phyloP scores from a whole-genome alignment of 2,113 vertebrate genomes.

The Calidris pugnax region DNA sequence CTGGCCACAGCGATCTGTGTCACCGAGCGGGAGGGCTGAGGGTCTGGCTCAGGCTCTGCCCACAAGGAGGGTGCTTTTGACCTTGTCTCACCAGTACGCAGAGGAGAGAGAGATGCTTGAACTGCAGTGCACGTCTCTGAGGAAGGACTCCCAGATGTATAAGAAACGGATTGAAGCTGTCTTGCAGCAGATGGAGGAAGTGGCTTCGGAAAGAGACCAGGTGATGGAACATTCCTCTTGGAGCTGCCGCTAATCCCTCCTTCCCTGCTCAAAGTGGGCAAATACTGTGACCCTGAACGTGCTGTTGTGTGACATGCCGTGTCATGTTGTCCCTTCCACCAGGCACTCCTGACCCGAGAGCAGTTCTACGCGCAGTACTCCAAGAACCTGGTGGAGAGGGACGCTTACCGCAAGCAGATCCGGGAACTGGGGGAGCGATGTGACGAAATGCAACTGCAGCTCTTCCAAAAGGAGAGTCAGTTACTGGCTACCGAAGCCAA shows the following conservation, averaged over 20 bases:
- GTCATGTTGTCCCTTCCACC: accelerated
- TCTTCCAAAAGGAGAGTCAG: constrained; percentile 84
- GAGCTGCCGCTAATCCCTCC: background rate
- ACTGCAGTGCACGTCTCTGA: constrained; percentile 80
- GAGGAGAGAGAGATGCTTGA: constrained; percentile 86
- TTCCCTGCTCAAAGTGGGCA: background rate
- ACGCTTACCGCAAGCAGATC: constrained; percentile 84
- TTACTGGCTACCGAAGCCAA: constrained; percentile 78
- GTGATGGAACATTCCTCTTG: constrained; percentile 51
- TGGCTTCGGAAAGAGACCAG: constrained; percentile 88
- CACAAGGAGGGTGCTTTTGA: background rate
- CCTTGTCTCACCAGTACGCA: constrained; percentile 65
- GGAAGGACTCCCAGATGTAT: constrained; percentile 87
- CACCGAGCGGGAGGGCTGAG: background rate
- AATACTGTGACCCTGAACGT: background rate
- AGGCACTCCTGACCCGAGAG: constrained; percentile 82
- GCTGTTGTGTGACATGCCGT: background rate
- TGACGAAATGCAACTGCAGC: constrained; percentile 85
- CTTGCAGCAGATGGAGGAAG: constrained; percentile 89
- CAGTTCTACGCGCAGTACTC: constrained; percentile 82
- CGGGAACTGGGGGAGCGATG: constrained; percentile 82
- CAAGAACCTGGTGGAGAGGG: constrained; percentile 84
- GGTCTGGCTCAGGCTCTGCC: background rate
- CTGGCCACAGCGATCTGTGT: background rate
- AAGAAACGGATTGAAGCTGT: constrained; percentile 85